These are phyloP conservation scores for Dicerorhinus sumatrensis DNA, from an alignment of 2,113 vertebrate genomes.

Conservation along the genomic window DNA sequence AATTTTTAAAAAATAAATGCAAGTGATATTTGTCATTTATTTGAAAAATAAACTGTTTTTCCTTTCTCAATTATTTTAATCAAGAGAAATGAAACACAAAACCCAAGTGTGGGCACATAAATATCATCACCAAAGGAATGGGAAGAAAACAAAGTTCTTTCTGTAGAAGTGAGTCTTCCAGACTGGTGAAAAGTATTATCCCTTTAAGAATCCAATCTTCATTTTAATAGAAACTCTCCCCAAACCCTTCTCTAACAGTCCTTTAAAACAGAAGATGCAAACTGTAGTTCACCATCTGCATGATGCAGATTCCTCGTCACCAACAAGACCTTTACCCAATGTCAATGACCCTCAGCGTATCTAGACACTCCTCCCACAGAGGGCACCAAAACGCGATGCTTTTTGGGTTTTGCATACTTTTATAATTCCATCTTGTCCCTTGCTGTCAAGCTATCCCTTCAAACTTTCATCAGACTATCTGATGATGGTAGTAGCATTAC, in stretches of 20 bases:
- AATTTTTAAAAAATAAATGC: not conserved
- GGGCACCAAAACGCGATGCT: fast-evolving
- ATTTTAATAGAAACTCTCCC: not conserved
- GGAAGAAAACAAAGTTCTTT: not conserved
- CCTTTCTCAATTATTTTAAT: not conserved
- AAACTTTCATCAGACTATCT: not conserved
- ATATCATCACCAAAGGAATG: not conserved
- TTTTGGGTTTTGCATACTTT: fast-evolving
- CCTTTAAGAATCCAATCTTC: not conserved
- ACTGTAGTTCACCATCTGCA: not conserved
- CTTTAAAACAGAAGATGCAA: not conserved
- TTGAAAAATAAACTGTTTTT: not conserved
- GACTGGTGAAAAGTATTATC: not conserved
- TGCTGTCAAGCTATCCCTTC: not conserved
- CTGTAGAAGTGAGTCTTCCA: not conserved
- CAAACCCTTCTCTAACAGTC: not conserved
- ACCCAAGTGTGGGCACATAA: not conserved
- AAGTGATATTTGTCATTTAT: not conserved
- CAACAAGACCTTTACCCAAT: fast-evolving
- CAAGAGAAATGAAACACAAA: not conserved
- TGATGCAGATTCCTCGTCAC: fast-evolving
- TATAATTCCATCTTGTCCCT: not conserved
- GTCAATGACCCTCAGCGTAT: fast-evolving
- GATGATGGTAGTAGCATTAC: not conserved
- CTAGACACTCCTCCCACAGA: not conserved